Percentiles rank a stretch among this genome's conserved stretches.
phyloP scores from a whole-genome alignment of 1,140 invertebrate genomes.

The Mycetomoellerius zeteki region DNA sequence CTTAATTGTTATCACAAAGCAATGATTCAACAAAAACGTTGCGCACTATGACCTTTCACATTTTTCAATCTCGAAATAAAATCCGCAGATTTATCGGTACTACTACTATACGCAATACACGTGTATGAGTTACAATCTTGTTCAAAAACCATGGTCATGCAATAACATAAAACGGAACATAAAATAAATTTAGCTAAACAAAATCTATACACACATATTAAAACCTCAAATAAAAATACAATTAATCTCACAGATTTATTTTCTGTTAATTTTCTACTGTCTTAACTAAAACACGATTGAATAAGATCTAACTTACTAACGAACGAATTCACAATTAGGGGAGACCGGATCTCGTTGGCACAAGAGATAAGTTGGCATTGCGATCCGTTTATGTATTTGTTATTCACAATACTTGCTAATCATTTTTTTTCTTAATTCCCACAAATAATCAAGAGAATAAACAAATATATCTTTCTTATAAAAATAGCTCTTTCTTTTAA shows the following conservation, averaged over 20 bases:
- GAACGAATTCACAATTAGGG: no score
- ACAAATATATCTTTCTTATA: not conserved
- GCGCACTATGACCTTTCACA: constrained; percentile 31
- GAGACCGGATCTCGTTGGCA: no score
- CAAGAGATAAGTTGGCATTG: no score
- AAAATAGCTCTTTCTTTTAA: not conserved
- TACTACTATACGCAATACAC: not conserved
- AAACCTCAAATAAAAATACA: not conserved
- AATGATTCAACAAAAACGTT: constrained; percentile 7
- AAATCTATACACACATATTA: not conserved
- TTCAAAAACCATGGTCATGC: not conserved
- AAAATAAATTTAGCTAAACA: not conserved
- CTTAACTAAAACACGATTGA: not conserved
- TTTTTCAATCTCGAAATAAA: constrained; percentile 56
- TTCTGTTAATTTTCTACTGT: not conserved
- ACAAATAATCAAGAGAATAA: not conserved
- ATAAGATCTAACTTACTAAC: no score
- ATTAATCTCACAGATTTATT: not conserved
- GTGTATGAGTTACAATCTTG: constrained; percentile 23
- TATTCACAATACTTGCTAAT: no score
- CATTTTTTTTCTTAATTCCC: not conserved
- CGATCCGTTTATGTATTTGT: no score
- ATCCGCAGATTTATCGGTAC: constrained; percentile 37
- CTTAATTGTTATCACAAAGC: constrained; percentile 41
- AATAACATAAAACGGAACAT: not conserved